These are phyloP conservation scores for Drosophila pachea DNA, from an alignment of 1,140 invertebrate genomes.

Conservation along the genomic window DNA sequence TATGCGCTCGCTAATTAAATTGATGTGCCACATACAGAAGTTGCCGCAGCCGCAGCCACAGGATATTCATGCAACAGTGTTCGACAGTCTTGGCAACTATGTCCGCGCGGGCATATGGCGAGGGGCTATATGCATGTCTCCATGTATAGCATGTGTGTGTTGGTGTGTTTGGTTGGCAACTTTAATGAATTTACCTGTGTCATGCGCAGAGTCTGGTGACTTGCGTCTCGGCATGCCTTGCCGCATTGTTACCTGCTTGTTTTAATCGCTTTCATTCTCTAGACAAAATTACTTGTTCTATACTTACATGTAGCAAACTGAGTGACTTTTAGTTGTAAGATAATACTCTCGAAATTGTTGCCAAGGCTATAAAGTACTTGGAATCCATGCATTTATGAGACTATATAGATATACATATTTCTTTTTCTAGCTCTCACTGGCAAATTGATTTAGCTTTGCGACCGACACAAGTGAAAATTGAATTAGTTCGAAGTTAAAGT, in stretches of 20 bases:
- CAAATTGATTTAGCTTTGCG: conserved; percentile 66
- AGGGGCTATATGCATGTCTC: neutral
- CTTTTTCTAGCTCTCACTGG: conserved; percentile 19
- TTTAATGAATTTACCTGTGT: conserved; percentile 74
- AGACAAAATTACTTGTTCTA: conserved; percentile 39
- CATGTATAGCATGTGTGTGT: conserved; percentile 8
- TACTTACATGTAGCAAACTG: conserved; percentile 41
- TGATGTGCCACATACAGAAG: conserved; percentile 65
- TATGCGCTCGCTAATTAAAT: conserved; percentile 76
- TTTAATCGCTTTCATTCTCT: conserved; percentile 65
- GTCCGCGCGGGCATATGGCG: neutral
- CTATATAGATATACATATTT: conserved; percentile 15
- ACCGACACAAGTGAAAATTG: conserved; percentile 61
- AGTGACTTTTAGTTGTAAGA: conserved; percentile 26
- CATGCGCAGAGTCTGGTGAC: conserved; percentile 45
- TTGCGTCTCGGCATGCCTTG: conserved; percentile 22
- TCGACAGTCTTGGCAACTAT: conserved; percentile 47
- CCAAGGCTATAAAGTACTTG: conserved; percentile 21
- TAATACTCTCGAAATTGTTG: conserved; percentile 45
- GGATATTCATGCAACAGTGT: conserved; percentile 28
- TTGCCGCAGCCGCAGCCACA: conserved; percentile 33
- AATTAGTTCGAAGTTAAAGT: conserved; percentile 59
- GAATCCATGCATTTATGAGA: neutral
- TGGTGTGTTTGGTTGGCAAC: conserved; percentile 42
- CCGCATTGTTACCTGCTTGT: conserved; percentile 27